phyloP scores from a whole-genome alignment of 2,113 vertebrate genomes.

The Lepisosteus osseus region DNA sequence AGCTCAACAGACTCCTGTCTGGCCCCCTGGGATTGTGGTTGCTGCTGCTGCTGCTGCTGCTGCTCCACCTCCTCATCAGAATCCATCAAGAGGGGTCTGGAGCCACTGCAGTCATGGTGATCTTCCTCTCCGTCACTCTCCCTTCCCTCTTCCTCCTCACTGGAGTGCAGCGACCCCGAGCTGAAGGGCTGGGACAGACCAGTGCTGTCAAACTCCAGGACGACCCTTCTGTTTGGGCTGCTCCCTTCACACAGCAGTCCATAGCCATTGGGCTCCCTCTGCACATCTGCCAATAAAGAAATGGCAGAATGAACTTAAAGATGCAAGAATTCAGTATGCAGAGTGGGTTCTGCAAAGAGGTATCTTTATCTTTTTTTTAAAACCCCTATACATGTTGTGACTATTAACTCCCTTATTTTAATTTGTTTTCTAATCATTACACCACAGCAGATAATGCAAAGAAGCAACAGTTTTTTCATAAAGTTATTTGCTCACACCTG shows the following conservation, averaged over 20 bases:
- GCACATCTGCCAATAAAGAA: slow-evolving; percentile 41
- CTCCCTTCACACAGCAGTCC: slow-evolving; percentile 39
- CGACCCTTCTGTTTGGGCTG: slow-evolving; percentile 30
- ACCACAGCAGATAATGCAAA: too few relatives aligned
- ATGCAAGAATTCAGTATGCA: slow-evolving; percentile 8
- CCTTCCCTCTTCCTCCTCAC: slow-evolving; percentile 73
- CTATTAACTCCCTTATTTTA: too few relatives aligned
- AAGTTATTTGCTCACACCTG: too few relatives aligned
- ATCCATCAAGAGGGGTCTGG: slow-evolving; percentile 85
- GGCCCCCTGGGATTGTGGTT: not conserved
- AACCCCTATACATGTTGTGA: too few relatives aligned
- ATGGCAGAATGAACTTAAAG: slow-evolving; percentile 19
- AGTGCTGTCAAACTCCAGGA: not conserved
- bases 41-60: slow-evolving; percentile 35
- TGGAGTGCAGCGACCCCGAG: slow-evolving; percentile 85
- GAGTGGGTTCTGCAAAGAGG: not conserved
- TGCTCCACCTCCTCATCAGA: slow-evolving; percentile 85
- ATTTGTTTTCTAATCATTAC: too few relatives aligned
- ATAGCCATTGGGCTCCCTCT: slow-evolving; percentile 54
- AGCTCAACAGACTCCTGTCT: not conserved
- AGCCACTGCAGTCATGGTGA: slow-evolving; percentile 81
- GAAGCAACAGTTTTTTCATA: too few relatives aligned
- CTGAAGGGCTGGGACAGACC: slow-evolving; percentile 56
- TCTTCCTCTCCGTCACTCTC: slow-evolving; percentile 65
- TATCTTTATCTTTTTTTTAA: not conserved